Base-by-base conservation (phyloP, 2,113 vertebrate genomes). In the Numenius arquata region DNA sequence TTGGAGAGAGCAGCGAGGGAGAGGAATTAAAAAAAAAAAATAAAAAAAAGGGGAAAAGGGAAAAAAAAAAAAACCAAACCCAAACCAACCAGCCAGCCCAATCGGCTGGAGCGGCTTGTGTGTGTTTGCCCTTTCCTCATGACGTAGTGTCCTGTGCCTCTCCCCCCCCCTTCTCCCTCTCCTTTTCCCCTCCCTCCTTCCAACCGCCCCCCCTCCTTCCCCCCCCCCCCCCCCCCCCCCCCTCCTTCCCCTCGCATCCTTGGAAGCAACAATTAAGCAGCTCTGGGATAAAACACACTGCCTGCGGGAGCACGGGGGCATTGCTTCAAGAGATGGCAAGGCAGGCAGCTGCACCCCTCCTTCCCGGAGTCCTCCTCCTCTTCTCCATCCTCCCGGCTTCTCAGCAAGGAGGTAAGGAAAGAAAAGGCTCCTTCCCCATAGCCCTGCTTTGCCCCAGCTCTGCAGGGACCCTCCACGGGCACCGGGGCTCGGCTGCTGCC, bases 211-310 rank as follows among this genome's bases (percentile, higher is more conserved):
- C 41, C 73, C 78, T n/a, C n/a, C n/a, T n/a, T n/a, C 92, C 96
- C 89, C 85, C 8, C 65, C 67, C 84, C 32, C 26, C 71, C 53
- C 85, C 59, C 26, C 56, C 88, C 63, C 30, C 38, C 75, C 80
- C 85, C 91, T 48, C 84, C 92, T 97, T 94, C 96, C 96, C 97
- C 97, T 97, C 59, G 66, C 98, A 97, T 97, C 98, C 95, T 96
- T 93, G 98, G 97, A 98, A 98, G 98, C 98, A 98, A 98, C 99
- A 98, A 98, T 99, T 98, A 98, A 98, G 98, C 98, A 97, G 97
- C 94, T 97, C 98, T 98, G 98, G 99, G 98, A 99, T 99, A 99
- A 99, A 99, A 99, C 98, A 98, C 98, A 98, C 98, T 95, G 98
- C 98, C 98, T 89, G 96, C 96, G 97, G 98, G 98, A 98, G 93